Conservation (phyloP, 2,797 vertebrate species). For the Coregonus suidteri region DNA sequence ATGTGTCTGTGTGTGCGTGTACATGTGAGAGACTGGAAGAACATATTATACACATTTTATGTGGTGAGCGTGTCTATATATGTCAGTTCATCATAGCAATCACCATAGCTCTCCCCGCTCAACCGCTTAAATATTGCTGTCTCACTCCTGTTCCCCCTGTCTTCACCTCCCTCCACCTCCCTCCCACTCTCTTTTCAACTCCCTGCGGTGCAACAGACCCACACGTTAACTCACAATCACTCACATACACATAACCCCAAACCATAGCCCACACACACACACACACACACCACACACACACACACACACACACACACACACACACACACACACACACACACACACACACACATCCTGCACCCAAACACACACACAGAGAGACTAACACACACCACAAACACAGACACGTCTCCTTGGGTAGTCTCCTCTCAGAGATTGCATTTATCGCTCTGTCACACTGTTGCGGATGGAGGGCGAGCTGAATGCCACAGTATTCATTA, state of each 20-base stretch:
- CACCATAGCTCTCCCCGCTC: no score
- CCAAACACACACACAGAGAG: slow-evolving; percentile 20
- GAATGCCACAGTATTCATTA: slow-evolving; percentile 35
- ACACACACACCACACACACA: not conserved
- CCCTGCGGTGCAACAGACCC: slow-evolving; percentile 3
- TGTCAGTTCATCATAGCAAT: not conserved
- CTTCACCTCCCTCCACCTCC: not conserved
- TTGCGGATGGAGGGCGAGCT: slow-evolving; percentile 29
- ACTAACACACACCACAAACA: not conserved
- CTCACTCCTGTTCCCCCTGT: slow-evolving; percentile 17
- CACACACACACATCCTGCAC: not conserved
- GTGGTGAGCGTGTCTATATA: not conserved
- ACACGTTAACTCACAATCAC: not conserved
- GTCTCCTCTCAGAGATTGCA: slow-evolving; percentile 26
- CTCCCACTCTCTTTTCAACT: not conserved
- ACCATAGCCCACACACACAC: not conserved
- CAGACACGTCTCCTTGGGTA: not conserved
- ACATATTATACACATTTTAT: not conserved
- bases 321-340: not conserved
- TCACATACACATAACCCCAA: not conserved
- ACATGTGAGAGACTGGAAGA: not conserved
- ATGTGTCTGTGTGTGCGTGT: not conserved
- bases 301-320: not conserved
- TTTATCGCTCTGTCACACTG: slow-evolving; percentile 36
- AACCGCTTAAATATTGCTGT: slow-evolving; percentile 25